Base-by-base conservation (phyloP, 2,797 vertebrate species). In the Argentina silus region DNA sequence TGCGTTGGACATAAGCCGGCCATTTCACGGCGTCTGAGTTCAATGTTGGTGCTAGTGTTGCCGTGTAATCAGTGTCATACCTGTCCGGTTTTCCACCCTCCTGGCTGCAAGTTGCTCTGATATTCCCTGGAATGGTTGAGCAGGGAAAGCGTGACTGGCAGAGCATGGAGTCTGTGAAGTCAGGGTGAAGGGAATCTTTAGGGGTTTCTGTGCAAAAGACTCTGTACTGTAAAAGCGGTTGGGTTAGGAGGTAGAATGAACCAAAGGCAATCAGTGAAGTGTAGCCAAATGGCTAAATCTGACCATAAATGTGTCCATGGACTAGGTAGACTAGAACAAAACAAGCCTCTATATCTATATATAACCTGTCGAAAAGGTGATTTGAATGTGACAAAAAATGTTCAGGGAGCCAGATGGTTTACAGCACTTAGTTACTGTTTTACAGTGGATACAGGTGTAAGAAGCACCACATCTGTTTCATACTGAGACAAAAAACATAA, bases 141-240 rank as follows among this genome's bases (percentile, higher is more conserved):
- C 17, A 15, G 10, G n/a, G 36, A 50, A 69, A 64, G 55, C 23
- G 14, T 62, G 56, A 60, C 68, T 48, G 65, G 64, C 59, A 69
- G 19, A 67, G 48, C 8, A 48, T 53, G 9, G 21, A 63, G 47
- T 19, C 14, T 7, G 67, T 43, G 73, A 59, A 76, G 61, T 67
- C 42, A 27, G 21, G 47, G 60, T 59, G 11, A 45, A 65, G 17
- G 53, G 47, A 59, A 62, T 79, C 74, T 71, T 9, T 42, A 6
- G 77, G 71, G 74, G 56, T 73, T 80, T 74, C 74, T 56, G 23
- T 45, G 3, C 27, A 11, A 84, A 86, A 88, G 83, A 78, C 85
- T 77, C 76, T 45, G 42, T 80, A 69, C 73, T 36, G 7, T 70
- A 79, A 50, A 74, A 62, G 27, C 62, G 67, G 73, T 74, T 64